Evolutionary conservation across 2,113 vertebrate species (phyloP), one percentile per base, ranked within the genome.

Genomic region (Hucho hucho): DNA sequence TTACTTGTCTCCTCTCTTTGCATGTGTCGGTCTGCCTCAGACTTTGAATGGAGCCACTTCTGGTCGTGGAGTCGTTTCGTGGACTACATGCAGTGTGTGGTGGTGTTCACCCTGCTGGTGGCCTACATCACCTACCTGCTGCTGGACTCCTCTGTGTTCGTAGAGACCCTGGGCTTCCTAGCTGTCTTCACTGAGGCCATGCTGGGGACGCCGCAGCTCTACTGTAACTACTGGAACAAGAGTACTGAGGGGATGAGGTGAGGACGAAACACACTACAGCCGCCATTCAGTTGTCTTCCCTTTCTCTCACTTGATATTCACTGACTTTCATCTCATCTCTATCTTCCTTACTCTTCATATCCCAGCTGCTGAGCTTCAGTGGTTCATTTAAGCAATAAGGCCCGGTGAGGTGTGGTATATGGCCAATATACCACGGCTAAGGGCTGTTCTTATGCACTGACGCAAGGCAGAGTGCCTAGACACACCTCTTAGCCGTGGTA

Each of bases 171-270:
- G 88, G 97, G 97, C 79, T 99, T 99, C 91, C 91, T 98, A 68
- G 97, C 97, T 0, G 96, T 98, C 67, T 97, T 99, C 89, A 95
- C 94, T 0, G 97, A 99, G 79, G 97, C 97, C 28, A 97, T 98
- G 96, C 85, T 99, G 81, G 97, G 97, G 0, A 89, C 95, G 1
- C 97, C 97, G 0, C 97, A 99, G 86, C 95, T 99, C 69, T 97
- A 96, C 90, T 94, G 96, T 68, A 99, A 99, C 90, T 91, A 96
- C 76, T 93, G 92, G 84, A 97, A 97, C 85, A 96, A 92, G 69
- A 99, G 96, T 1, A 99, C 97, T 0, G 96, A 98, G 79, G 97
- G 97, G 83, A 99, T 99, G 97, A 99, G 97, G 97, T 99, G 13
- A 72, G 18, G 11, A 66, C 13, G 20, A 5, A 32, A 46, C 59